These are phyloP conservation scores for Gymnobelideus leadbeateri DNA, from an alignment of 2,113 vertebrate species.

Conservation along the genomic window DNA sequence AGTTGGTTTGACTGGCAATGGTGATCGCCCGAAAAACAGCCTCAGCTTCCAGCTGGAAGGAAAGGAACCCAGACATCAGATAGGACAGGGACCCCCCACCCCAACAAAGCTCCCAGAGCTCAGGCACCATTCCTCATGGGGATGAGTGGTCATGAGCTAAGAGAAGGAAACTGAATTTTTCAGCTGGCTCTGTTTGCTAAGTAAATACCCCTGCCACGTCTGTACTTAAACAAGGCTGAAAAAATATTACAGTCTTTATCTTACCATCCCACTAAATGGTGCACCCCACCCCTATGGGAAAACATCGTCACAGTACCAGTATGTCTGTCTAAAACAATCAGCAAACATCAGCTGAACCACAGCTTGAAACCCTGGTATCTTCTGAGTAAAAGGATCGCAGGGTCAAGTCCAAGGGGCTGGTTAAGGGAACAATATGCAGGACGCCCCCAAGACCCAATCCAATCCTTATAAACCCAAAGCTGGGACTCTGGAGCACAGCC, in stretches of 20 bases:
- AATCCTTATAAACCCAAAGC: not conserved
- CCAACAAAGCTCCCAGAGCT: not conserved
- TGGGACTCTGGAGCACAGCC: not conserved
- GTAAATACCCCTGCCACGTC: not conserved
- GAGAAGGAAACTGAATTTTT: not conserved
- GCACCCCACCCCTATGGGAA: not conserved
- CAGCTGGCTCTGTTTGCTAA: not conserved
- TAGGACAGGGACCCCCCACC: not conserved
- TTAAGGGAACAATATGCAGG: not conserved
- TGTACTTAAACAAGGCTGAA: too few relatives aligned
- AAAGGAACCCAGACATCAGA: not conserved
- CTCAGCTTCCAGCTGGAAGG: conserved; percentile 95
- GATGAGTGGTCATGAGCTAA: not conserved
- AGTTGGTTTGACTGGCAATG: conserved; percentile 98
- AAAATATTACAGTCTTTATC: not conserved
- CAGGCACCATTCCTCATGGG: not conserved
- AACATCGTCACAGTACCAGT: not conserved
- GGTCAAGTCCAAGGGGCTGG: conserved; percentile 2
- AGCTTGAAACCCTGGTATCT: not conserved
- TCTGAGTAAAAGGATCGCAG: not conserved
- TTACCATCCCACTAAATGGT: not conserved
- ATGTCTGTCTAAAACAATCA: not conserved
- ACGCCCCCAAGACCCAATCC: not conserved
- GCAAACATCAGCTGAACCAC: not conserved
- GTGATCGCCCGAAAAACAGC: conserved; percentile 97